These are phyloP conservation scores for Ptycholaimellus sp. DNA, from an alignment of 2,888 invertebrate genomes.

Conservation along the genomic window DNA sequence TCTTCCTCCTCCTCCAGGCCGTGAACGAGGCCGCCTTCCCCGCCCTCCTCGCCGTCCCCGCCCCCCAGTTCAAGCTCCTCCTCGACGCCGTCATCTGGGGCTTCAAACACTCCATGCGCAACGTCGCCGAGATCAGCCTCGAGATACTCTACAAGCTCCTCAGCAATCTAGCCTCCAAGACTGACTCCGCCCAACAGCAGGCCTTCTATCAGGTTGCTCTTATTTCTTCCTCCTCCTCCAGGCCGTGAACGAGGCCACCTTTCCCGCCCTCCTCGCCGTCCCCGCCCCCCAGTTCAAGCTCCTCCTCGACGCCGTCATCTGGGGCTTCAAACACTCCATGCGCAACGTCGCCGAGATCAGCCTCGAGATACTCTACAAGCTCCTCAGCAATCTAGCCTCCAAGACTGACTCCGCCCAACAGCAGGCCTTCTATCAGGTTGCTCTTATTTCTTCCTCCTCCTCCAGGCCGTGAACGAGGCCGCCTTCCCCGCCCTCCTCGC, in stretches of 20 bases:
- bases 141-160: slow-evolving; percentile 57
- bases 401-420: slow-evolving; percentile 30
- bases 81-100: slow-evolving; percentile 98
- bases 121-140: slow-evolving; percentile 95
- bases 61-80: slow-evolving; percentile 85
- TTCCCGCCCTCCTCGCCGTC: no score
- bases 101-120: slow-evolving; percentile 97
- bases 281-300: slow-evolving; percentile 89
- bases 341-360: slow-evolving; percentile 95
- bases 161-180: slow-evolving; percentile 56
- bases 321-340: slow-evolving; percentile 99
- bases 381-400: slow-evolving; percentile 63
- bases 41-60: no score
- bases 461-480: no score
- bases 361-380: slow-evolving; percentile 52
- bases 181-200: background rate
- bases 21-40: no score
- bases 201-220: no score
- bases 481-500: no score
- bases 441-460: no score
- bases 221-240: no score
- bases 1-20: no score
- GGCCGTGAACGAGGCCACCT: no score
- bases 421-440: no score
- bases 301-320: slow-evolving; percentile 90